These are phyloP conservation scores for Piscicola geometra DNA, from an alignment of 2,888 invertebrate genomes.

Conservation along the genomic window DNA sequence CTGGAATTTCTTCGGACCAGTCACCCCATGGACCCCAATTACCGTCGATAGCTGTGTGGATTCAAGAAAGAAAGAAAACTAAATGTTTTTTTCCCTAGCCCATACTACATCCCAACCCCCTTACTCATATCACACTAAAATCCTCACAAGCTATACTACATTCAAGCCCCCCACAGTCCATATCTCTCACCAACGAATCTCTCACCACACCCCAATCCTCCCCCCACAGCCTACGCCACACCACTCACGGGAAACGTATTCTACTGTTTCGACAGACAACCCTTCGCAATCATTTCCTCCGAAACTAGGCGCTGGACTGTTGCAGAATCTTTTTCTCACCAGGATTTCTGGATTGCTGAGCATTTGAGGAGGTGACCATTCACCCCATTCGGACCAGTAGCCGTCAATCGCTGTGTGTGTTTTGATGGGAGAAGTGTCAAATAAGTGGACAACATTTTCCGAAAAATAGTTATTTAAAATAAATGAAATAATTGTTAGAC, in stretches of 20 bases:
- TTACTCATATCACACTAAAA: too few relatives aligned
- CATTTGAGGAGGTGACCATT: conserved; percentile 37
- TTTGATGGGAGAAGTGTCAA: too few relatives aligned
- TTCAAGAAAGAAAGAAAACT: too few relatives aligned
- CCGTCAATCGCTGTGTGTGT: conserved; percentile 34
- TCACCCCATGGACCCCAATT: conserved; percentile 38
- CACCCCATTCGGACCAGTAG: conserved; percentile 38
- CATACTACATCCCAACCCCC: too few relatives aligned
- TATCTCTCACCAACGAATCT: too few relatives aligned
- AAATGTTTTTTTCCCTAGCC: too few relatives aligned
- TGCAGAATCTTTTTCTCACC: conserved; percentile 49
- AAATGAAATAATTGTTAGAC: too few relatives aligned
- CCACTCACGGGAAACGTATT: not conserved
- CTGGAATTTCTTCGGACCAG: conserved; percentile 44
- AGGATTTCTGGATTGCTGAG: conserved; percentile 39
- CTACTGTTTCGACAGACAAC: conserved; percentile 42
- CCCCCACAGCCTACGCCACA: not conserved
- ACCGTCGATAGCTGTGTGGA: conserved; percentile 40
- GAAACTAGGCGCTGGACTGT: conserved; percentile 50
- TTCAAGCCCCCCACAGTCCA: too few relatives aligned
- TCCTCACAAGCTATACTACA: too few relatives aligned
- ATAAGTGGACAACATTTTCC: too few relatives aligned
- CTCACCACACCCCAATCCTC: too few relatives aligned
- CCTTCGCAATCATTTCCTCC: conserved; percentile 52
- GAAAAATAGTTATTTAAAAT: too few relatives aligned